Conservation (phyloP, 2,888 invertebrate species). For the Rhingia rostrata region DNA sequence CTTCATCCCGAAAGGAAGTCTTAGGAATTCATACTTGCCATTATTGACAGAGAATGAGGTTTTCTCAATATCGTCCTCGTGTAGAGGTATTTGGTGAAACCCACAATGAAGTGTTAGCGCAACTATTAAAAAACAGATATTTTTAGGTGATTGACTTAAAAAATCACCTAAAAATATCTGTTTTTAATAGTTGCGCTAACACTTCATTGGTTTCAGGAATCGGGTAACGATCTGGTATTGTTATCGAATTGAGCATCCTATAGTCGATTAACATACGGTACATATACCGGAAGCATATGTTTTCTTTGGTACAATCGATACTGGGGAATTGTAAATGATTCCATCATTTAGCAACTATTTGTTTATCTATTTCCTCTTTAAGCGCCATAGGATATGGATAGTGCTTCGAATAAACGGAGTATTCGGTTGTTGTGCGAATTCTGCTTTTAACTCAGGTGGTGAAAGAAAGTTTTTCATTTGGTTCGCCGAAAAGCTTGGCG, state of each 20-base stretch:
- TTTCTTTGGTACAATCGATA: no score
- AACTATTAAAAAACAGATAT: no score
- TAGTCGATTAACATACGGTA: constrained; percentile 47
- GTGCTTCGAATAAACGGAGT: background rate
- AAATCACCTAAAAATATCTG: constrained; percentile 26
- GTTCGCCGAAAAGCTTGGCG: constrained; percentile 33
- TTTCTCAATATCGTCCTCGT: constrained; percentile 42
- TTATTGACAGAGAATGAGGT: constrained; percentile 46
- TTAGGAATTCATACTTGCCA: constrained; percentile 19
- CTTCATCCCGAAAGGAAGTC: constrained; percentile 45
- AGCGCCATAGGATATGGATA: constrained; percentile 2
- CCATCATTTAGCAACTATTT: constrained; percentile 23
- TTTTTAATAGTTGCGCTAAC: no score
- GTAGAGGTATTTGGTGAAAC: constrained; percentile 46
- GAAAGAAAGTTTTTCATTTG: constrained; percentile 29
- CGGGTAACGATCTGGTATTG: constrained; percentile 42
- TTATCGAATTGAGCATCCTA: constrained; percentile 40
- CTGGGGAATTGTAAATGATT: constrained; percentile 39
- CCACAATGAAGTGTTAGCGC: no score
- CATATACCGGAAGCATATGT: constrained; percentile 35
- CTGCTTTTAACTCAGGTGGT: background rate
- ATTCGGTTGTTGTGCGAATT: background rate
- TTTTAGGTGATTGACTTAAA: no score
- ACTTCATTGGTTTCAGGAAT: constrained; percentile 9
- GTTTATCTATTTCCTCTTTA: constrained; percentile 38